Evolutionary conservation across 2,888 invertebrate species (phyloP), one percentile per base, ranked within the genome.

Genomic region (Quadroppia sp.): DNA sequence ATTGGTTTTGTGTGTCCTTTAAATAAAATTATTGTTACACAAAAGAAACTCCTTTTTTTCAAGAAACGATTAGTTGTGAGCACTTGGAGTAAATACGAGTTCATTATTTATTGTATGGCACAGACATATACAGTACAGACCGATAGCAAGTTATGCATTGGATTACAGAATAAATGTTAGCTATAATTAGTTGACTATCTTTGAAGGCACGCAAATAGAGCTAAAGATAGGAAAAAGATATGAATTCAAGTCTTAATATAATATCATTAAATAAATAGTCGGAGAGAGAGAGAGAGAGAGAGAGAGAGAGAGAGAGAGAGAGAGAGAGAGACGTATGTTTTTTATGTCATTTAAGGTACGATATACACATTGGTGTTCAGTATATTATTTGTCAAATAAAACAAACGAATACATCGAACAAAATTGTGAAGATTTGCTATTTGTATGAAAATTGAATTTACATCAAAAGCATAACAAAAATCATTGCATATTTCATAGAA

Each of bases 171-270:
- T 36, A 67, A 61, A 17, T 28, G 61, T 32, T n/a, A 13, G n/a
- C 4, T n/a, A 67, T 67, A 67, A 67, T 67, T 67, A 67, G 67
- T 67, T 23, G 40, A 67, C 11, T 67, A 11, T n/a, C 67, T 40
- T 17, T 67, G 42, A 42, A 67, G 42, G 67, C 67, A 67, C 67
- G 67, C 67, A 67, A 67, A 67, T 67, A 42, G 42, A 67, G 42
- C 17, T 7, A 32, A 61, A 61, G 32, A 61, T 61, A 32, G 53
- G 20, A 4, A 30, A 25, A 1, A 61, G 32, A 32, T 36, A 61
- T 32, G 32, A 61, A 36, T 20, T 61, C 15, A 30, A 32, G 25
- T 53, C 11, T 23, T 45, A 45, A 2, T 36, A 36, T 50, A 50
- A 50, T 53, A 25, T 25, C 53, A 25, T 53, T 53, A 25, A 25